phyloP scores from a whole-genome alignment of 1,140 invertebrate genomes.

The Monomorium pharaonis region DNA sequence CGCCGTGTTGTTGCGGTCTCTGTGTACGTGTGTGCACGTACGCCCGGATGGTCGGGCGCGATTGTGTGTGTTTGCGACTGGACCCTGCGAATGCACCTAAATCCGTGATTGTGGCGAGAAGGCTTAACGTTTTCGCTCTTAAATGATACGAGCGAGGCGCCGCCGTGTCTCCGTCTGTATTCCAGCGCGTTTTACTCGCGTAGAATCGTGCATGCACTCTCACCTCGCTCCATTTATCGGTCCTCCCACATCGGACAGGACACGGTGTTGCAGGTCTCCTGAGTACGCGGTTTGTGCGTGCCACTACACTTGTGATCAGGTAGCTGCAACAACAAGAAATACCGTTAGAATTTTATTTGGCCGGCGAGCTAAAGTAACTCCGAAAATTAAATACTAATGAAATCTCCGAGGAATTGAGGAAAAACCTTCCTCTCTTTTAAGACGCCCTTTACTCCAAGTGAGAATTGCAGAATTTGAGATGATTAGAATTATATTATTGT shows the following conservation, averaged over 20 bases:
- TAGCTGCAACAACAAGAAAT: conserved; percentile 85
- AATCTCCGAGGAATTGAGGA: no score
- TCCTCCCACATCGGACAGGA: conserved; percentile 94
- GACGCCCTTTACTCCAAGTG: no score
- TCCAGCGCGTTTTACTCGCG: conserved; percentile 6
- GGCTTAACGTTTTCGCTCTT: conserved; percentile 45
- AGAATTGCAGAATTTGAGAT: no score
- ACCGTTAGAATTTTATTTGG: not conserved
- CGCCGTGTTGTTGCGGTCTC: not conserved
- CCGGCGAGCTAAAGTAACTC: no score
- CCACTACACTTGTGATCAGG: conserved; percentile 90
- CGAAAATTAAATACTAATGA: no score
- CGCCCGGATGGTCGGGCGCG: no score
- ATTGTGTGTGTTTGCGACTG: conserved; percentile 26
- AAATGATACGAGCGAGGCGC: conserved; percentile 35
- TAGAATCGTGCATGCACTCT: conserved; percentile 50
- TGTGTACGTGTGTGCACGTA: not conserved
- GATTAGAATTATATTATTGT: no score
- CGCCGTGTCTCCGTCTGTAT: not conserved
- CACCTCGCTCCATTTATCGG: conserved; percentile 94
- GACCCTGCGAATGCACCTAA: conserved; percentile 25
- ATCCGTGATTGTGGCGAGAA: conserved; percentile 38
- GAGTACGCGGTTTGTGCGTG: conserved; percentile 89
- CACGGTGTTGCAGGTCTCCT: conserved; percentile 92
- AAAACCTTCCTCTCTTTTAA: no score